These are phyloP conservation scores for Drosophila tani DNA, from an alignment of 1,140 invertebrate species.

Conservation along the genomic window DNA sequence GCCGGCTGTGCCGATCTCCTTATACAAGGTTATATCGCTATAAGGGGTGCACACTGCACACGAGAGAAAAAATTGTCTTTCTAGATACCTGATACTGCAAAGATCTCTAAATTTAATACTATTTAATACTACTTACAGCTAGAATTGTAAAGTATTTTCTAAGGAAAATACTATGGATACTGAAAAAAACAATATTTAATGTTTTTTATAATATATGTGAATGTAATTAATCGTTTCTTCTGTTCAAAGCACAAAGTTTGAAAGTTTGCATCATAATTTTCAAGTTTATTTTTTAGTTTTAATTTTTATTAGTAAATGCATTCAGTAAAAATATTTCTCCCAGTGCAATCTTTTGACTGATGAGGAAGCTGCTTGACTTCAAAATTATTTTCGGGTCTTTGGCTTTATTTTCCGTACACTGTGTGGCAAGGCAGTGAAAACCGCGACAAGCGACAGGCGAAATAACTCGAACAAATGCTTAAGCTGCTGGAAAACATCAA, in stretches of 20 bases:
- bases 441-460: conserved; percentile 36
- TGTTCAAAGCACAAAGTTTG: too few species aligned
- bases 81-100: not conserved
- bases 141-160: not conserved
- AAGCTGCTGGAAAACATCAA: conserved; percentile 49
- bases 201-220: too few species aligned
- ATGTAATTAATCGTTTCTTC: too few species aligned
- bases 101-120: too few species aligned
- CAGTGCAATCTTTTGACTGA: conserved; percentile 40
- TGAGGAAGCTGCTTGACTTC: conserved; percentile 57
- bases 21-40: conserved; percentile 33
- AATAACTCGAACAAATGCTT: conserved; percentile 58
- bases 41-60: conserved; percentile 24
- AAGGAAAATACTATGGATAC: too few species aligned
- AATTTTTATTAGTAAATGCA: not conserved
- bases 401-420: conserved; percentile 8
- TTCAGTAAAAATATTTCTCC: not conserved
- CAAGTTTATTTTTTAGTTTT: too few species aligned
- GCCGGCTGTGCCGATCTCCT: conserved; percentile 23
- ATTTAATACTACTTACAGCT: not conserved
- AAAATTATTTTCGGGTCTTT: conserved; percentile 17
- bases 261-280: too few species aligned
- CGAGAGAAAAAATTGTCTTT: not conserved
- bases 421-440: conserved; percentile 56
- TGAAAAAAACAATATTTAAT: too few species aligned